These are phyloP conservation scores for Drosophila kambysellisi DNA, from an alignment of 2,888 invertebrate species.

Conservation along the genomic window DNA sequence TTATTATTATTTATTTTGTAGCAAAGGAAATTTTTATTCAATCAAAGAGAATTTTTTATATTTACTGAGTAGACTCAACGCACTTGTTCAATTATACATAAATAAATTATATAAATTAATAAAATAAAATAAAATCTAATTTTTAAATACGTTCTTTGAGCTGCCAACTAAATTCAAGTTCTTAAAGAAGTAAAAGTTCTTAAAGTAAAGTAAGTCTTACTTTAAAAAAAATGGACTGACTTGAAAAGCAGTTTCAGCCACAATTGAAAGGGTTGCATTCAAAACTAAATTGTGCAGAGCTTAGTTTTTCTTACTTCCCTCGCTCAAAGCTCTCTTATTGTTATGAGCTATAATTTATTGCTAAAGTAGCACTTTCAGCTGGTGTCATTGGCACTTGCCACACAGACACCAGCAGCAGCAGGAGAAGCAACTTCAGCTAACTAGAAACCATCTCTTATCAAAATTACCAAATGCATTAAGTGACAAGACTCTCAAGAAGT, in stretches of 20 bases:
- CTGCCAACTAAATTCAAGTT: background rate
- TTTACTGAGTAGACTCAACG: background rate
- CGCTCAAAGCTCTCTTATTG: background rate
- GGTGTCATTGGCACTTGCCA: slow-evolving; percentile 32
- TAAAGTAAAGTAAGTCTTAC: background rate
- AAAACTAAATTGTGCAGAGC: background rate
- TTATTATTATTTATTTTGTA: background rate
- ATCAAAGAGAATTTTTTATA: background rate
- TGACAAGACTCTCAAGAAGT: slow-evolving; percentile 61
- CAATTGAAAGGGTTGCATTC: background rate
- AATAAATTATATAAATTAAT: background rate
- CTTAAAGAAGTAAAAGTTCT: too few relatives aligned
- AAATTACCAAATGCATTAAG: slow-evolving; percentile 56
- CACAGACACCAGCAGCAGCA: background rate
- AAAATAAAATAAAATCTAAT: too few relatives aligned
- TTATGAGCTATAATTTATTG: background rate
- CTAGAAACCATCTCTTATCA: slow-evolving; percentile 35
- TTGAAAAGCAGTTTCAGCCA: background rate
- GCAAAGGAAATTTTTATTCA: background rate
- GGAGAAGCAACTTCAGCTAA: background rate
- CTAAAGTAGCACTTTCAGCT: slow-evolving; percentile 9
- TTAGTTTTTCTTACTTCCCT: background rate
- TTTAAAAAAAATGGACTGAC: background rate
- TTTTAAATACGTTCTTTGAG: background rate
- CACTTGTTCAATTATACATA: background rate